These are phyloP conservation scores for Phocides pigmalion DNA, from an alignment of 1,140 invertebrate species.

Conservation along the genomic window DNA sequence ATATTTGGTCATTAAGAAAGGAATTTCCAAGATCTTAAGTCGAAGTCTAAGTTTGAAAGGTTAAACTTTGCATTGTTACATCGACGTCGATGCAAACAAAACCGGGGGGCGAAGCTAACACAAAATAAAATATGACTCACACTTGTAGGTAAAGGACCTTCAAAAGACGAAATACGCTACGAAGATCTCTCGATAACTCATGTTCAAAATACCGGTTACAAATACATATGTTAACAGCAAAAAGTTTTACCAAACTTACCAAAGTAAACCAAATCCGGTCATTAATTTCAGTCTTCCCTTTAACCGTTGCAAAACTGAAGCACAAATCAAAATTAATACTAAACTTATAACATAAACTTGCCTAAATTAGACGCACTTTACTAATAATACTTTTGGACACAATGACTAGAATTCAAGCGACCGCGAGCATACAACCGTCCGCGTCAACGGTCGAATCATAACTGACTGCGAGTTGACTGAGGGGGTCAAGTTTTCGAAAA, in stretches of 20 bases:
- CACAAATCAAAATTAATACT: constrained; percentile 34
- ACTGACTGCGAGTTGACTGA: constrained; percentile 57
- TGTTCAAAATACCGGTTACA: background rate
- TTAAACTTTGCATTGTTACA: too few species aligned
- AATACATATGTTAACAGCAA: background rate
- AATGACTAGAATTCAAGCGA: constrained; percentile 76
- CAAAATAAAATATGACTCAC: too few species aligned
- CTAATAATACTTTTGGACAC: constrained; percentile 67
- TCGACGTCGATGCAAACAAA: too few species aligned
- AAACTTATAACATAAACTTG: constrained; percentile 45
- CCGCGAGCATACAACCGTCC: constrained; percentile 68
- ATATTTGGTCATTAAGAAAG: too few species aligned
- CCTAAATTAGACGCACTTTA: constrained; percentile 49
- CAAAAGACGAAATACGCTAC: constrained; percentile 1
- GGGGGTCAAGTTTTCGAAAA: constrained; percentile 75
- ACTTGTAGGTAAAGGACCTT: constrained; percentile 12
- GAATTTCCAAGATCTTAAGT: too few species aligned
- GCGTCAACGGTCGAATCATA: constrained; percentile 75
- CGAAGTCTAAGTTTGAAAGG: too few species aligned
- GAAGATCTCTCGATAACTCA: constrained; percentile 9
- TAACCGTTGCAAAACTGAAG: constrained; percentile 39
- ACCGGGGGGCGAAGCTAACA: too few species aligned
- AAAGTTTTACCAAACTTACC: constrained; percentile 59
- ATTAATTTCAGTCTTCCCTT: constrained; percentile 68
- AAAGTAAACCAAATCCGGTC: constrained; percentile 80